Conservation (phyloP, 2,797 vertebrate species). For the Ctenochaetus hawaiiensis region DNA sequence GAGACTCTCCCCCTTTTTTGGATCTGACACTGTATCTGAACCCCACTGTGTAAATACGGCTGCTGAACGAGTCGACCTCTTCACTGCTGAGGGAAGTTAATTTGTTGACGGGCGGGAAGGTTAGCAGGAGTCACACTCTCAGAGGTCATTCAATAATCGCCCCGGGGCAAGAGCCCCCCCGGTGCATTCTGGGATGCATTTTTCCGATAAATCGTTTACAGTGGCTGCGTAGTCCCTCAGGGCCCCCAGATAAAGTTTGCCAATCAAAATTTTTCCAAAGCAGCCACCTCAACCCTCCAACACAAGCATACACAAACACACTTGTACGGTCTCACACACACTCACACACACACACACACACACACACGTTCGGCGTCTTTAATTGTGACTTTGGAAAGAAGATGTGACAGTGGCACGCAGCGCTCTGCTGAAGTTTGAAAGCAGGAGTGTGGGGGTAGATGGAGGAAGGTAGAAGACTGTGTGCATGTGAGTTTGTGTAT, state of each 20-base stretch:
- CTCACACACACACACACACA: conserved; percentile 27
- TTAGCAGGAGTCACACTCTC: conserved; percentile 80
- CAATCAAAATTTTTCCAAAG: conserved; percentile 80
- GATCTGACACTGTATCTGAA: conserved; percentile 52
- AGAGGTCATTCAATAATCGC: conserved; percentile 88
- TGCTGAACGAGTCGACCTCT: conserved; percentile 51
- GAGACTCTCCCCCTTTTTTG: conserved; percentile 34
- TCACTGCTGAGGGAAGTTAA: conserved; percentile 74
- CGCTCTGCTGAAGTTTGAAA: conserved; percentile 74
- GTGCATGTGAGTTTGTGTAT: conserved; percentile 43
- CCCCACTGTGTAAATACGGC: conserved; percentile 48
- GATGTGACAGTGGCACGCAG: conserved; percentile 72
- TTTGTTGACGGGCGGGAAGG: conserved; percentile 75
- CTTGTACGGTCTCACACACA: conserved; percentile 1
- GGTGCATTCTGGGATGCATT: conserved; percentile 86
- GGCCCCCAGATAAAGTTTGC: conserved; percentile 86
- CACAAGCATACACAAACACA: conserved; percentile 24
- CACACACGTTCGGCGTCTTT: conserved; percentile 64
- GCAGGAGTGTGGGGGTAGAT: conserved; percentile 57
- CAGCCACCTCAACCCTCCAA: conserved; percentile 50
- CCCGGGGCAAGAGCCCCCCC: conserved; percentile 79
- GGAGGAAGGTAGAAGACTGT: conserved; percentile 46
- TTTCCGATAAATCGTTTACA: conserved; percentile 87
- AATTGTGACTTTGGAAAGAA: conserved; percentile 84
- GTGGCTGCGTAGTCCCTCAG: conserved; percentile 78